phyloP scores from a whole-genome alignment of 2,797 vertebrate genomes.

The Coregonus ussuriensis region DNA sequence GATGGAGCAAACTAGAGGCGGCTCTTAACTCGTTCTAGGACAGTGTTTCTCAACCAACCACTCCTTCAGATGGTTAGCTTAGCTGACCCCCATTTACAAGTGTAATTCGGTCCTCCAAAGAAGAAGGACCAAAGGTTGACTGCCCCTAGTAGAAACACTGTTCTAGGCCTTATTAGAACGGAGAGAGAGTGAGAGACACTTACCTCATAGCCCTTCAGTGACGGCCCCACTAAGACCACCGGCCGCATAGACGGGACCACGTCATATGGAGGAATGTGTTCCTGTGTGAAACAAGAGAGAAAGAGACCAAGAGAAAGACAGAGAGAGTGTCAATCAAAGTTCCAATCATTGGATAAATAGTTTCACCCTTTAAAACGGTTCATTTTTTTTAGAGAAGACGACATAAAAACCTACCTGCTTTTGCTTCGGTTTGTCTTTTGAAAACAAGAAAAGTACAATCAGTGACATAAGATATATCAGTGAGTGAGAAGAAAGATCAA shows the following conservation, averaged over 20 bases:
- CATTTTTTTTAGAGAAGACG: conserved; percentile 16
- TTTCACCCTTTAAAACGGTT: neutral
- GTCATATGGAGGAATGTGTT: conserved; percentile 92
- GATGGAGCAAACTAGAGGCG: conserved; percentile 1
- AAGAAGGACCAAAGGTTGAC: neutral
- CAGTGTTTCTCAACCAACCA: neutral
- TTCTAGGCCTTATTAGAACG: conserved; percentile 24
- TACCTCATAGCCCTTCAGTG: conserved; percentile 96
- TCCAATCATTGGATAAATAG: neutral
- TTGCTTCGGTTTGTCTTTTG: conserved; percentile 98
- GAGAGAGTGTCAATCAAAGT: conserved; percentile 6
- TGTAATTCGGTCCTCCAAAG: neutral
- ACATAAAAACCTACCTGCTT: conserved; percentile 87
- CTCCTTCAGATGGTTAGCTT: neutral
- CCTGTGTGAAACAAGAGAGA: conserved; percentile 67
- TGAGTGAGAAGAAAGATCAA: conserved; percentile 10
- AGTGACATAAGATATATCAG: conserved; percentile 35
- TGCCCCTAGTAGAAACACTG: neutral
- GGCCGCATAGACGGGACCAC: conserved; percentile 97
- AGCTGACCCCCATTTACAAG: neutral
- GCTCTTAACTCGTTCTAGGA: conserved; percentile 9
- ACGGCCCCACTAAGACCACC: conserved; percentile 94
- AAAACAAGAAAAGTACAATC: conserved; percentile 76
- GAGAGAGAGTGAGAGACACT: conserved; percentile 37
- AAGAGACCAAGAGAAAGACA: neutral